Conservation (phyloP, 2,888 invertebrate species). For the Metalampra italica region DNA sequence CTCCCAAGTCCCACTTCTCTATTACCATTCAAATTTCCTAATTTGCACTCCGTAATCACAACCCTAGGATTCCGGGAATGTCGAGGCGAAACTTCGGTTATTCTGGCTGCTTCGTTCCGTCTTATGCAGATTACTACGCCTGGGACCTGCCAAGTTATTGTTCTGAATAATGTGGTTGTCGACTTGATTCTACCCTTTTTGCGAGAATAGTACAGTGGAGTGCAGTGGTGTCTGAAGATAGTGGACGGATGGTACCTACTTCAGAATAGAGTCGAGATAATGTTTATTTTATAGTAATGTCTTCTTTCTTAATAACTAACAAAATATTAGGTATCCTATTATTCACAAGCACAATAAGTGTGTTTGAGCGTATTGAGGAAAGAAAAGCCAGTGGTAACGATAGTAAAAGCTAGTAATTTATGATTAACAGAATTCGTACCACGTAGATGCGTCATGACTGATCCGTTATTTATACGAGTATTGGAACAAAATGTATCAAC, state of each 20-base stretch:
- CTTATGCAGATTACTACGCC: constrained; percentile 13
- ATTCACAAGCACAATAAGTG: no score
- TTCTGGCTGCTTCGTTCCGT: constrained; percentile 9
- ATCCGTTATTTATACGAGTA: background rate
- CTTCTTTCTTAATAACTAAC: no score
- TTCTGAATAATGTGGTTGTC: constrained; percentile 4
- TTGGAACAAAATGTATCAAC: background rate
- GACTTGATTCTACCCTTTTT: constrained; percentile 1
- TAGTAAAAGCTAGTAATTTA: no score
- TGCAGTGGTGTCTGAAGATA: background rate
- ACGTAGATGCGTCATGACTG: no score
- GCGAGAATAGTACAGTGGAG: background rate
- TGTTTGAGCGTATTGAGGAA: no score
- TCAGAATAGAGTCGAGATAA: background rate
- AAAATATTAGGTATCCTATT: no score
- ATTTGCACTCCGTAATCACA: constrained; percentile 11
- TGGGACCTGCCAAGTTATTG: constrained; percentile 9
- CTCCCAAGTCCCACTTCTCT: background rate
- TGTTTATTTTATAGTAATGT: no score
- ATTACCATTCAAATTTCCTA: constrained; percentile 10
- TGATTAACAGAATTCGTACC: no score
- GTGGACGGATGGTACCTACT: background rate
- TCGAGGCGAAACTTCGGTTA: constrained; percentile 5
- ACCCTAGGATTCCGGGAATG: constrained; percentile 1
- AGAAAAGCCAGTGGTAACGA: no score